Evolutionary conservation across 2,888 invertebrate species (phyloP).

Genomic region (Melolontha melolontha): DNA sequence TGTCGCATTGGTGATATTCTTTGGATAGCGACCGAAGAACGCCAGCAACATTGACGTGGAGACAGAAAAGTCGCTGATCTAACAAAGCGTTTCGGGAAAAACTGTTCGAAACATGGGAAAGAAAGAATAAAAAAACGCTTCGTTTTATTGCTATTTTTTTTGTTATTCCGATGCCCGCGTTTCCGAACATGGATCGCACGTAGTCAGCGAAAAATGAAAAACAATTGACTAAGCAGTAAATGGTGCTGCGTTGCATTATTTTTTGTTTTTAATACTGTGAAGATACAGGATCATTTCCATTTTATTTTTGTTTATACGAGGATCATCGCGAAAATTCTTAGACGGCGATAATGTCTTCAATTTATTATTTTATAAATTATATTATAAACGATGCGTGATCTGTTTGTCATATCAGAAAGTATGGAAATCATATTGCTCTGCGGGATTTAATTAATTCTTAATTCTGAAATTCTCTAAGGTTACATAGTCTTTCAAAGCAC

Average conservation of each 20-base stretch:
- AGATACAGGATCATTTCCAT: too few species aligned
- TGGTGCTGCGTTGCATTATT: neutral
- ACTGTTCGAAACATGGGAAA: constrained; percentile 18
- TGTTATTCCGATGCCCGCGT: constrained; percentile 1
- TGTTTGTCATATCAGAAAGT: too few species aligned
- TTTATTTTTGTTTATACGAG: too few species aligned
- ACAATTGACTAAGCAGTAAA: constrained; percentile 10
- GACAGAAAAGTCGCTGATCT: constrained; percentile 33
- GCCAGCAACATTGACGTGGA: neutral
- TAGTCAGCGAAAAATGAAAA: constrained; percentile 8
- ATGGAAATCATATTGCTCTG: too few species aligned
- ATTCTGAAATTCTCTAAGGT: too few species aligned
- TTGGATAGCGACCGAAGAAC: constrained; percentile 8
- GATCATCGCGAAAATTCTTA: too few species aligned
- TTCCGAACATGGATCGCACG: constrained; percentile 9
- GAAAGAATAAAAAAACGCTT: constrained; percentile 17
- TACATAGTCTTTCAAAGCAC: too few species aligned
- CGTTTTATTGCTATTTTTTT: constrained; percentile 15
- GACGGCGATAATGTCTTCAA: too few species aligned
- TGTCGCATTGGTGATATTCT: neutral
- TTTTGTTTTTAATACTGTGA: too few species aligned
- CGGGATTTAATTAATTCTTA: too few species aligned
- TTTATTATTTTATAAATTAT: too few species aligned
- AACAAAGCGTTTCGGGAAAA: constrained; percentile 22
- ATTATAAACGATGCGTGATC: too few species aligned